A percentile compares a stretch with the other conserved stretches of the same genome.
phyloP scores from a whole-genome alignment of 2,113 vertebrate species.

The Passer montanus region DNA sequence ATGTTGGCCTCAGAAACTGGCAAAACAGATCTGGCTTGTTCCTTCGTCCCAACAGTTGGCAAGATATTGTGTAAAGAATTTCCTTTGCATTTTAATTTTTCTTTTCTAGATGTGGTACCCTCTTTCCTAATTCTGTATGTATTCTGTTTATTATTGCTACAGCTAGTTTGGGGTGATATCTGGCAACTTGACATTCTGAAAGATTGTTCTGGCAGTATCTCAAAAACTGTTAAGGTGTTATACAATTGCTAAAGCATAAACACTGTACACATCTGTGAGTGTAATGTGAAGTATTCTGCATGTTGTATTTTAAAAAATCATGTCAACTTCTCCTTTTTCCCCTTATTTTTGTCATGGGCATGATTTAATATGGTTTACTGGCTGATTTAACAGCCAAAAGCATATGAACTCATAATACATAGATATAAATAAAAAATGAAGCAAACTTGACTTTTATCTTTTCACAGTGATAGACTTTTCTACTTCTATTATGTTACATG shows the following conservation, averaged over 20 bases:
- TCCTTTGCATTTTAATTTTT: not conserved
- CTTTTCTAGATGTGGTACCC: not conserved
- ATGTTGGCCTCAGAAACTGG: slow-evolving; percentile 22
- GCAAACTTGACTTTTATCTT: not conserved
- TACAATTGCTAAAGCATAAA: not conserved
- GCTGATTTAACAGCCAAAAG: not conserved
- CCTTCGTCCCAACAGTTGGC: not conserved
- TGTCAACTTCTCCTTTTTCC: not conserved
- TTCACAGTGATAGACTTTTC: not conserved
- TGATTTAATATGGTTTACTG: not conserved
- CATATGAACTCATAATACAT: not conserved
- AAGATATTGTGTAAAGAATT: not conserved
- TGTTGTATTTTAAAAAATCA: not conserved
- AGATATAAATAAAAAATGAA: not conserved
- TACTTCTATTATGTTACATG: not conserved
- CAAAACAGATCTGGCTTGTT: slow-evolving; percentile 26
- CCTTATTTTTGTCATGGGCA: not conserved
- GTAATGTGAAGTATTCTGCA: not conserved
- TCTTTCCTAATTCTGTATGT: not conserved
- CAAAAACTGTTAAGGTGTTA: not conserved
- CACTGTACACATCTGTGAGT: not conserved
- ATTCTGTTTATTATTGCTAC: not conserved
- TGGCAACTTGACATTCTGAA: not conserved
- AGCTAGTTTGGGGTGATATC: not conserved
- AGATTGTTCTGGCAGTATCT: not conserved